Percentiles rank a stretch among this genome's conserved stretches.
Evolutionary conservation across 2,888 invertebrate species (phyloP).

Genomic region (Pandemis heparana): DNA sequence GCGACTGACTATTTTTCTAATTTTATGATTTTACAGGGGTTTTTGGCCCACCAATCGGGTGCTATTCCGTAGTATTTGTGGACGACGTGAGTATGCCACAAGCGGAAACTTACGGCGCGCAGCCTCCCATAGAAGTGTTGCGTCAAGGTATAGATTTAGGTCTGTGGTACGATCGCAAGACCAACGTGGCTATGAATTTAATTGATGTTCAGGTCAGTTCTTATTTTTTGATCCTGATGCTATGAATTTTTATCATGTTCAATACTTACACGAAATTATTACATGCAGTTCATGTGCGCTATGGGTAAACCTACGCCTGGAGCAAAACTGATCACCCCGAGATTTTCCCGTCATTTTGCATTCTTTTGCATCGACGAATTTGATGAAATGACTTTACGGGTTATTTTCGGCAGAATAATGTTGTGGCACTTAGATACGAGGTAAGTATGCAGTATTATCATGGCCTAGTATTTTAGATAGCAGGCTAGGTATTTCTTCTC

Average conservation of each 20-base stretch:
- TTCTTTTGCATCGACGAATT: constrained; percentile 96
- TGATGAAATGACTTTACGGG: constrained; percentile 92
- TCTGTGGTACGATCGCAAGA: constrained; percentile 95
- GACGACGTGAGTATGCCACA: constrained; percentile 98
- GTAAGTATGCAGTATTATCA: constrained; percentile 64
- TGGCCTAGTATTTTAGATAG: not conserved
- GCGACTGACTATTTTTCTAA: not conserved
- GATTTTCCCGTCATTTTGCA: constrained; percentile 95
- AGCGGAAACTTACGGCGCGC: constrained; percentile 95
- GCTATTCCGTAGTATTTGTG: constrained; percentile 95
- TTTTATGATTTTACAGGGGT: constrained; percentile 85
- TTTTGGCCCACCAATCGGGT: constrained; percentile 96
- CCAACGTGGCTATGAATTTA: constrained; percentile 90
- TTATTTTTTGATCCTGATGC: not conserved
- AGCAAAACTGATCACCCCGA: constrained; percentile 92
- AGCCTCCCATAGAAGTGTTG: constrained; percentile 96
- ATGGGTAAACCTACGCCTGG: constrained; percentile 93
- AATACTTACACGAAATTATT: not conserved
- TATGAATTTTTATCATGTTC: too few relatives aligned
- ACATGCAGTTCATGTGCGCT: constrained; percentile 91
- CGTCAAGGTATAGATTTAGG: constrained; percentile 96
- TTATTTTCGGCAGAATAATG: constrained; percentile 96
- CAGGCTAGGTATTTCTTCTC: not conserved
- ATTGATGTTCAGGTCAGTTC: constrained; percentile 92
- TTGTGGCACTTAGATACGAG: constrained; percentile 98